phyloP scores from a whole-genome alignment of 2,888 invertebrate species.

The Spodoptera littoralis region DNA sequence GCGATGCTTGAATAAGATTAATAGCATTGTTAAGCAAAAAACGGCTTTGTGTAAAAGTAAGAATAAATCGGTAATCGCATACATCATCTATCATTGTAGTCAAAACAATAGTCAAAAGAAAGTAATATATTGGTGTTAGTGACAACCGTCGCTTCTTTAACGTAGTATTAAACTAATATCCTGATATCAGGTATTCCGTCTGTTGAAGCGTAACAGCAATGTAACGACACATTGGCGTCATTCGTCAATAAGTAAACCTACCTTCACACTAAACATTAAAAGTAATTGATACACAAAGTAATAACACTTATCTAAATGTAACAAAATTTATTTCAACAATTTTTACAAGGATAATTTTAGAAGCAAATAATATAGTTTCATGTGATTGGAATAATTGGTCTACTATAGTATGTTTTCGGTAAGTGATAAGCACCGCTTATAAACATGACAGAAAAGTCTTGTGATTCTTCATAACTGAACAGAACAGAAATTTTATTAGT shows the following conservation, averaged over 20 bases:
- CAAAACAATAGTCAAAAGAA: slow-evolving; percentile 49
- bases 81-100: slow-evolving; percentile 45
- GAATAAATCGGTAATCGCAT: slow-evolving; percentile 34
- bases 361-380: too few species aligned
- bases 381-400: too few species aligned
- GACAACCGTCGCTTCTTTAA: slow-evolving; percentile 31
- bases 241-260: slow-evolving; percentile 53
- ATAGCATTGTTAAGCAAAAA: slow-evolving; percentile 40
- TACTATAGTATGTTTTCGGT: too few species aligned
- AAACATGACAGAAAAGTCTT: too few species aligned
- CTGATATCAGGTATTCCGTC: slow-evolving; percentile 41
- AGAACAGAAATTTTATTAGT: too few species aligned
- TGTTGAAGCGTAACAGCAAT: slow-evolving; percentile 55
- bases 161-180: slow-evolving; percentile 33
- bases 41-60: slow-evolving; percentile 17
- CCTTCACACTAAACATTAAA: slow-evolving; percentile 19
- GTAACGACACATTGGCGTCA: slow-evolving; percentile 46
- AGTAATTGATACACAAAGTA: not conserved
- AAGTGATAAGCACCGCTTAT: too few species aligned
- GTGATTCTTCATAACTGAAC: too few species aligned
- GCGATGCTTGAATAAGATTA: slow-evolving; percentile 49
- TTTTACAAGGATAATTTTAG: too few species aligned
- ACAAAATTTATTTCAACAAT: not conserved
- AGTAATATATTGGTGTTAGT: slow-evolving; percentile 44
- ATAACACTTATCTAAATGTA: slow-evolving; percentile 12